Base-by-base conservation (phyloP, 30 jellyfish, hydroid and myxozoan species). In the Hydractinia echinata region DNA sequence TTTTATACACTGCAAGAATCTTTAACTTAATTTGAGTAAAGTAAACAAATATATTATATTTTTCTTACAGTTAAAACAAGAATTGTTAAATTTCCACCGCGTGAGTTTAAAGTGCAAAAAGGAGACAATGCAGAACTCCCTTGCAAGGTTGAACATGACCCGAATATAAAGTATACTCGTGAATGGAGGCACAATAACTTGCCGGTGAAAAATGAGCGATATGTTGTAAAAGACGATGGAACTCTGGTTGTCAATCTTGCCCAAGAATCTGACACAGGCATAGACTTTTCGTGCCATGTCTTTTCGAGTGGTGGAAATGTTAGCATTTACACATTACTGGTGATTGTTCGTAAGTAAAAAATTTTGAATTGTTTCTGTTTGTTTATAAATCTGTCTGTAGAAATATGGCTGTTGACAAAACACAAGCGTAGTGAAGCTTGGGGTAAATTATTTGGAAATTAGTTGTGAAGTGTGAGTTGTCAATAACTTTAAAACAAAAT, bases 241-340 rank as follows among this genome's bases (percentile, higher is more conserved):
- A 68, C 85, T n/a, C 79, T 90, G 55, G 85, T 72, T 74, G 90
- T 90, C 48, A 66, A 81, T 14, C 58, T 86, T 72, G 84, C 90
- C 8, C 95, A 90, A 64, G 83, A 77, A 30, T 72, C 53, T 14
- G 97, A 90, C 78, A 85, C 95, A 4, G 95, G 93, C 5, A 86
- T 88, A 13, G 85, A 77, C 18, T 90, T 82, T 64, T 66, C 95
- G 0, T 90, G 97, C 56, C 79, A 85, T 82, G 91, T 90, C 51
- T 90, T 72, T 67, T 86, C 97, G 11, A 51, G 71, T 64, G 97
- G 88, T 18, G 97, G 96, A 14, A 90, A 90, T 72, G 86, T 82
- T 4, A 76, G 83, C 50, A 86, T 82, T 21, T 79, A 82, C 82
- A 90, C 97, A 14, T 77, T 76, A 6, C 74, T 89, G 55, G 85